These are phyloP conservation scores for Sitta europaea DNA, from an alignment of 2,113 vertebrate genomes.

Conservation along the genomic window DNA sequence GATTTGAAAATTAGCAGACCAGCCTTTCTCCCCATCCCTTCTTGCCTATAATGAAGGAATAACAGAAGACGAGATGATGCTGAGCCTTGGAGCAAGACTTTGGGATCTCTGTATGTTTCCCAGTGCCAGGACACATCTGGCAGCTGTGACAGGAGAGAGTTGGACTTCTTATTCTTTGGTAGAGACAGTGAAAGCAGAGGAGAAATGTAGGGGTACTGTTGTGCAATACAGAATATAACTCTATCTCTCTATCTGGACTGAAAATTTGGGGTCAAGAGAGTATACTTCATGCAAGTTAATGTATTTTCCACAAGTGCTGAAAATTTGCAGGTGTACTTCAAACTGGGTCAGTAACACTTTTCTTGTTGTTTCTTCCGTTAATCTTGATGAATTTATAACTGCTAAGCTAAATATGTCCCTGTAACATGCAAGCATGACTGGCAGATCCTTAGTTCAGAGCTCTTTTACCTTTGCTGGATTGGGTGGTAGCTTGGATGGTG, in stretches of 20 bases:
- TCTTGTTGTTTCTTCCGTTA: background rate
- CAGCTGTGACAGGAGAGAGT: background rate
- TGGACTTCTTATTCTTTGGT: background rate
- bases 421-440: background rate
- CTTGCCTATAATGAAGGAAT: background rate
- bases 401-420: background rate
- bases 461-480: background rate
- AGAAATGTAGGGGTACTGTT: background rate
- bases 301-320: background rate
- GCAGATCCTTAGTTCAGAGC: background rate
- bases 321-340: background rate
- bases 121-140: background rate
- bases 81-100: background rate
- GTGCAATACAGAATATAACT: background rate
- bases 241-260: background rate
- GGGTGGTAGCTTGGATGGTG: background rate
- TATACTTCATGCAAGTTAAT: background rate
- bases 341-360: background rate
- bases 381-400: background rate
- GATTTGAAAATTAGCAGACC: background rate
- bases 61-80: background rate
- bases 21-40: background rate
- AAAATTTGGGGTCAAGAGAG: background rate
- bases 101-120: background rate
- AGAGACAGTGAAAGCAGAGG: background rate